phyloP scores from a whole-genome alignment of 1,140 invertebrate species.

The Pseudachorutes palmiensis region DNA sequence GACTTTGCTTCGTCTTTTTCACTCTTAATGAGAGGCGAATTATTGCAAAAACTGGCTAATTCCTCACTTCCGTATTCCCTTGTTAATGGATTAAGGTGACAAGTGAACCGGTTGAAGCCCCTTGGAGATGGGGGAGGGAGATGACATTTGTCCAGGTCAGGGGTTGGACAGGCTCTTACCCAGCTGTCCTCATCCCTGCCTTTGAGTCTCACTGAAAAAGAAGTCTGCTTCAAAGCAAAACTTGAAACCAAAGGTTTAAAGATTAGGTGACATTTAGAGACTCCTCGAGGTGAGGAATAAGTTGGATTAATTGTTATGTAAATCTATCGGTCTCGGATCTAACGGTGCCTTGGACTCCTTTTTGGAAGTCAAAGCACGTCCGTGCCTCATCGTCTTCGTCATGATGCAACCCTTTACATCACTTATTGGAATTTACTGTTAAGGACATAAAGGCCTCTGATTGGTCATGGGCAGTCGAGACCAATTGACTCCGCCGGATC shows the following conservation, averaged over 20 bases:
- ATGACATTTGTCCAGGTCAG: too few relatives aligned
- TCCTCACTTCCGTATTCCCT: not conserved
- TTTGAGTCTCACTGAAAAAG: too few relatives aligned
- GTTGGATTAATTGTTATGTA: not conserved
- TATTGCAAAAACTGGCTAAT: not conserved
- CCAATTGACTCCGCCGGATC: not conserved
- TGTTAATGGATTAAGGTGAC: not conserved
- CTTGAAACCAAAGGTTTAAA: not conserved
- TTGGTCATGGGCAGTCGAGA: not conserved
- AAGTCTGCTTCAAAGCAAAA: too few relatives aligned
- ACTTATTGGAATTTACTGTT: not conserved
- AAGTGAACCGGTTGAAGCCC: not conserved
- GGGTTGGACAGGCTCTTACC: too few relatives aligned
- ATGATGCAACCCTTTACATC: too few relatives aligned
- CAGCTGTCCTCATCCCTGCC: too few relatives aligned
- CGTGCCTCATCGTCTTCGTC: not conserved
- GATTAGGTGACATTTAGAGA: not conserved
- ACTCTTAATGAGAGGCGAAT: not conserved
- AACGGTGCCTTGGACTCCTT: constrained; percentile 7
- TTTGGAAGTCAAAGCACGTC: not conserved
- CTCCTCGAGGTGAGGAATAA: too few relatives aligned
- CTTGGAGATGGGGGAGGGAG: not conserved
- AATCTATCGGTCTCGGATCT: not conserved
- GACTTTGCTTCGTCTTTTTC: not conserved
- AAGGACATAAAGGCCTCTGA: not conserved